Base-by-base conservation (phyloP, 2,797 vertebrate genomes). In the Harpagifer antarcticus region DNA sequence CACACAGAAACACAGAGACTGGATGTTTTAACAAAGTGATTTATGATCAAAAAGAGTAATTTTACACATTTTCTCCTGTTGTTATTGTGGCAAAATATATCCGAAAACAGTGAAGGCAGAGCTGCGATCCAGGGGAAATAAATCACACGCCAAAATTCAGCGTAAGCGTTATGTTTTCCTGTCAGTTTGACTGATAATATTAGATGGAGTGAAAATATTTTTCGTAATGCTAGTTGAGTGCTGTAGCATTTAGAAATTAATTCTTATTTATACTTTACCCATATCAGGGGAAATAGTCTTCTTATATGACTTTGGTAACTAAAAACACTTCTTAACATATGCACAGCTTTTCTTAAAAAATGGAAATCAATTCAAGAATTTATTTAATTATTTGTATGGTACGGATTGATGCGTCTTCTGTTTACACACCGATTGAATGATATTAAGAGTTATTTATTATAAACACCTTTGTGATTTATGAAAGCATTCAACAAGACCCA, bases 401-500 rank as follows among this genome's bases (percentile, higher is more conserved):
- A 27, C 27, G 27, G 27, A 37, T 64, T 40, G 65, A 67, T 52
- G 68, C 53, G 49, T 69, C 31, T 61, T 43, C 61, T 72, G 44
- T 64, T 70, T 59, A 57, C 19, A 67, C 52, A 58, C 50, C 57
- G 79, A 52, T 27, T 5, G 27, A 27, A 63, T 37, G 19, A 79
- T 27, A 3, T 1, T 4, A 54, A 19, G 23, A 52, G 4, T 56
- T 60, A 2, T 60, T 58, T 50, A 27, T 58, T 45, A 54, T 20
- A 77, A 53, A 2, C 40, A 60, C 9, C 40, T 55, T 40, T 62
- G 61, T 65, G 59, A 82, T 63, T 61, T 11, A 52, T 74, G 63
- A 58, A 59, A 84, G 53, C 40, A 23, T 68, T 54, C 57, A 60
- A 70, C 49, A 58, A 79, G 73, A 74, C 65, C 47, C n/a, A 61